These are phyloP conservation scores for Jacana jacana DNA, from an alignment of 2,113 vertebrate species.

Conservation along the genomic window DNA sequence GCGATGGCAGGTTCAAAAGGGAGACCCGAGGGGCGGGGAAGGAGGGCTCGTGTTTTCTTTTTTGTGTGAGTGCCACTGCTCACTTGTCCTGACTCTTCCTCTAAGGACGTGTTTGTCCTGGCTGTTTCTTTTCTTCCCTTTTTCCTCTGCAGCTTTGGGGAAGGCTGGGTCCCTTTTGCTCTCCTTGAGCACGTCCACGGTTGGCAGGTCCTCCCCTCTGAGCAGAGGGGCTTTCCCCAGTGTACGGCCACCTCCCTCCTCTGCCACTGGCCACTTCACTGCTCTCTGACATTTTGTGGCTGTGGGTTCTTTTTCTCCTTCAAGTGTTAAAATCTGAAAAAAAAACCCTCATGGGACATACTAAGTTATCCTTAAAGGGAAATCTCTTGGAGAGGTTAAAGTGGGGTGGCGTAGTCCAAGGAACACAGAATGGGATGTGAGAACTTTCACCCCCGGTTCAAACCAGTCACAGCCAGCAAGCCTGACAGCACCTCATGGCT, in stretches of 20 bases:
- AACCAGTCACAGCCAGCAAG: neutral
- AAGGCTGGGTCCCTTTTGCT: neutral
- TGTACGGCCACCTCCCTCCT: neutral
- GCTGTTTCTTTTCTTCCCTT: neutral
- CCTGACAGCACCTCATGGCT: neutral
- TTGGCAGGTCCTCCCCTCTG: rapidly evolving
- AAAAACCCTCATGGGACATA: rapidly evolving
- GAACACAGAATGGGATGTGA: neutral
- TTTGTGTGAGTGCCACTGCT: neutral
- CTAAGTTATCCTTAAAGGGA: neutral
- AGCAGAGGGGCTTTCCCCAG: neutral
- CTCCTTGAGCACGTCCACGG: neutral
- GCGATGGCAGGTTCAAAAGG: neutral
- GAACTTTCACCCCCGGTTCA: constrained; percentile 12
- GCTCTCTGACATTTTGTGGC: neutral
- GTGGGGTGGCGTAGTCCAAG: neutral
- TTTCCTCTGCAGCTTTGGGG: neutral
- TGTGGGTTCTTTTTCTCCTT: neutral
- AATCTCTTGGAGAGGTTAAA: neutral
- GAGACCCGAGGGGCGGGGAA: neutral
- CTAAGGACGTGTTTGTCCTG: neutral
- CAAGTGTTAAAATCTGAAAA: neutral
- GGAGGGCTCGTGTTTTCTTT: neutral
- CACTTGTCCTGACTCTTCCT: constrained; percentile 1
- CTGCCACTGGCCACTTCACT: neutral